Percentiles rank a stretch among this genome's conserved stretches.
Conservation (phyloP, 2,113 vertebrate genomes). For the Cnemophilus loriae region DNA sequence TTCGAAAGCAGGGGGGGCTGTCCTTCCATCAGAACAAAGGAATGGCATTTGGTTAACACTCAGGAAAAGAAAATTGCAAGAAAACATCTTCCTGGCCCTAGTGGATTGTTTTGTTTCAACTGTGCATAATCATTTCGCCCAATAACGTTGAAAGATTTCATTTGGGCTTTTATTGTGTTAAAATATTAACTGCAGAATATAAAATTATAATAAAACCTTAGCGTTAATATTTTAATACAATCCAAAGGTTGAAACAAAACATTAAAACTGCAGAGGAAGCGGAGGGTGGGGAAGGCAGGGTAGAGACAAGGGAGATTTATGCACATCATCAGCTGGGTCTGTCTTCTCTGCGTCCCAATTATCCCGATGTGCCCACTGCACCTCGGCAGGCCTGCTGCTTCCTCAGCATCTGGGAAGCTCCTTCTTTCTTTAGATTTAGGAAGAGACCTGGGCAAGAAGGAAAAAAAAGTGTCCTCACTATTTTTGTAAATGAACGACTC, state of each 20-base stretch:
- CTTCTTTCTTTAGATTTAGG: background rate
- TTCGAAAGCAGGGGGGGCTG: background rate
- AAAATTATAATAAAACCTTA: slow-evolving; percentile 33
- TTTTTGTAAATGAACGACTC: slow-evolving; percentile 2
- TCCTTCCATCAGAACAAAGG: background rate
- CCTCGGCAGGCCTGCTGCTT: background rate
- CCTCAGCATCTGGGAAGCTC: background rate
- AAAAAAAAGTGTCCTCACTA: background rate
- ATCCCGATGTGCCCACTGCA: background rate
- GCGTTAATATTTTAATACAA: slow-evolving; percentile 37
- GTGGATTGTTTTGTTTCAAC: background rate
- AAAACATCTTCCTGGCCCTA: background rate
- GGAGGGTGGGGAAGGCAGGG: background rate
- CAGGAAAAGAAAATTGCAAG: background rate
- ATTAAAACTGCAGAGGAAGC: background rate
- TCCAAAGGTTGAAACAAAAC: slow-evolving; percentile 23
- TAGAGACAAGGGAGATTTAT: background rate
- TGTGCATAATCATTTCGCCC: background rate
- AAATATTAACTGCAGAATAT: slow-evolving; percentile 28
- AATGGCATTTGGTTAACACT: background rate
- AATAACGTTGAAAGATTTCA: background rate
- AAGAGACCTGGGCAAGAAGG: background rate
- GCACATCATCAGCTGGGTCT: background rate
- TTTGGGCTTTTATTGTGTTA: slow-evolving; percentile 35
- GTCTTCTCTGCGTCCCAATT: background rate